phyloP scores from a whole-genome alignment of 2,888 invertebrate species.

The Dysmachus trigonus region DNA sequence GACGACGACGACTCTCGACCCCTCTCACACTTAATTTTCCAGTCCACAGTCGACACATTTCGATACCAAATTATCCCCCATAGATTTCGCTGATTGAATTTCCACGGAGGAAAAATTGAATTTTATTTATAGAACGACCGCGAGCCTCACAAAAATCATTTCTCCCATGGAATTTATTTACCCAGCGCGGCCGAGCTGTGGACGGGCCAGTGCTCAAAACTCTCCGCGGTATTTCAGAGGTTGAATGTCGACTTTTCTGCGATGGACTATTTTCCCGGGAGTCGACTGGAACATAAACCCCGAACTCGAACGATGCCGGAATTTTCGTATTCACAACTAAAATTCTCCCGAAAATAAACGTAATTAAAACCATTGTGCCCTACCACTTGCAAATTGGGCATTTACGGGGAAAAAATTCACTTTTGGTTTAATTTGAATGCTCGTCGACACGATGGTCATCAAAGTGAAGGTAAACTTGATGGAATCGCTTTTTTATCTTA shows the following conservation, averaged over 20 bases:
- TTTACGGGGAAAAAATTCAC: background rate
- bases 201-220: background rate
- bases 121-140: slow-evolving; percentile 16
- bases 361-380: slow-evolving; percentile 14
- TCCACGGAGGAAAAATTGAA: slow-evolving; percentile 8
- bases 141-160: background rate
- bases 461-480: background rate
- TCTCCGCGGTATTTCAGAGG: background rate
- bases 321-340: background rate
- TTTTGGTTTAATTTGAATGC: background rate
- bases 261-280: background rate
- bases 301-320: background rate
- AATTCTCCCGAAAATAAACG: slow-evolving; percentile 5
- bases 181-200: too few species aligned
- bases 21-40: background rate
- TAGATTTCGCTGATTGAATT: slow-evolving; percentile 19
- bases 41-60: slow-evolving; percentile 2
- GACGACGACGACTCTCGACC: too few species aligned
- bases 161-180: slow-evolving; percentile 3
- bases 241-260: background rate
- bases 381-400: slow-evolving; percentile 2
- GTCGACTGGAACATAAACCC: background rate
- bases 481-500: background rate
- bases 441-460: background rate
- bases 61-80: background rate